Conservation (phyloP, 1,140 invertebrate species). For the Heliconius nattereri region DNA sequence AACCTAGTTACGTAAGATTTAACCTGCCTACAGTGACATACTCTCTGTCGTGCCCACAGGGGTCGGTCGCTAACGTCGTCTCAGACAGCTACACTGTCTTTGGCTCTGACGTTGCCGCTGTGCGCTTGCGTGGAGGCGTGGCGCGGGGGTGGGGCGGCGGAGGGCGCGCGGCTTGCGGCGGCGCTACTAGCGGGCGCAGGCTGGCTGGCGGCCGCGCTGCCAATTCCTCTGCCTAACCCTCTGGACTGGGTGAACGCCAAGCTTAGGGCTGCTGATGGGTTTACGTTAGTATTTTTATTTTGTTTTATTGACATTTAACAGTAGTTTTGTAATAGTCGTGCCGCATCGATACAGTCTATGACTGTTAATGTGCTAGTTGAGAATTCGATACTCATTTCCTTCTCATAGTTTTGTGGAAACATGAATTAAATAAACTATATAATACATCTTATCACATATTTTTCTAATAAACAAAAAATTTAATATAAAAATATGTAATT, state of each 20-base stretch:
- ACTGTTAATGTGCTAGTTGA: neutral
- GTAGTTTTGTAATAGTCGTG: too few relatives aligned
- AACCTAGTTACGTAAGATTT: too few relatives aligned
- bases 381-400: too few relatives aligned
- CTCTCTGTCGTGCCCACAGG: conserved; percentile 35
- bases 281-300: conserved; percentile 49
- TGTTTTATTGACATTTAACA: neutral
- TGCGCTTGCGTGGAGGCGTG: conserved; percentile 46
- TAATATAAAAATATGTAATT: too few relatives aligned
- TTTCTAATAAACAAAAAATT: too few relatives aligned
- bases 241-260: conserved; percentile 41
- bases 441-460: too few relatives aligned
- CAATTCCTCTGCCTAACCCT: conserved; percentile 30
- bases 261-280: conserved; percentile 45
- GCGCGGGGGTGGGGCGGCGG: conserved; percentile 33
- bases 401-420: too few relatives aligned
- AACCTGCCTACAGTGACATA: too few relatives aligned
- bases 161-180: conserved; percentile 36
- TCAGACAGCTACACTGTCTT: conserved; percentile 48
- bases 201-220: conserved; percentile 49
- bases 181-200: conserved; percentile 49
- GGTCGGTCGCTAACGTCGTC: conserved; percentile 63
- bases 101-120: conserved; percentile 48
- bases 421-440: too few relatives aligned
- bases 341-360: neutral